phyloP scores from a whole-genome alignment of 2,888 invertebrate species.

The Mycalesis mineus region DNA sequence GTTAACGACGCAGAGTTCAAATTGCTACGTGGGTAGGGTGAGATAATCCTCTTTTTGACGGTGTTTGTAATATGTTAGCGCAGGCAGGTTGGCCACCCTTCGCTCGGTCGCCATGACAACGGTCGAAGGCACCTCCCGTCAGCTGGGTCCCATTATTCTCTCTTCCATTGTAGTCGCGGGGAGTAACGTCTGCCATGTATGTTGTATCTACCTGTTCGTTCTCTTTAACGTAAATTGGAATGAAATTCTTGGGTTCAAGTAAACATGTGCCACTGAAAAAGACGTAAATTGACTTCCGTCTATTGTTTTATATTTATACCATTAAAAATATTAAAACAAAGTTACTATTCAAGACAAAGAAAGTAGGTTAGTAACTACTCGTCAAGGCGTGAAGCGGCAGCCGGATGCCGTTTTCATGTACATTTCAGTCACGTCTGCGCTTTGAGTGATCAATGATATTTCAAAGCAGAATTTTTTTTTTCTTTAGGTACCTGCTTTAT shows the following conservation, averaged over 20 bases:
- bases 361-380: too few relatives aligned
- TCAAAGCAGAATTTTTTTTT: too few relatives aligned
- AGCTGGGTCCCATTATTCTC: conserved; percentile 74
- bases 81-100: conserved; percentile 75
- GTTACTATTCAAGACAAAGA: too few relatives aligned
- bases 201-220: conserved; percentile 52
- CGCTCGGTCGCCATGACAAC: conserved; percentile 70
- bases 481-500: too few relatives aligned
- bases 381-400: too few relatives aligned
- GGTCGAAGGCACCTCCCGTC: conserved; percentile 74
- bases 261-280: background rate
- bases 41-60: conserved; percentile 53
- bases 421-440: too few relatives aligned
- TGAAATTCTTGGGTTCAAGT: conserved; percentile 45
- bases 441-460: too few relatives aligned
- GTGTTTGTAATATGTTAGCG: conserved; percentile 58
- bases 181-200: conserved; percentile 47
- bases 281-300: background rate
- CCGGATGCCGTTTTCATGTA: too few relatives aligned
- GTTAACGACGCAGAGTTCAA: conserved; percentile 56
- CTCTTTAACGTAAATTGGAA: conserved; percentile 25
- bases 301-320: background rate
- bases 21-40: conserved; percentile 48
- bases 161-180: conserved; percentile 59
- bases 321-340: too few relatives aligned